These are phyloP conservation scores for Morone chrysops DNA, from an alignment of 2,113 vertebrate genomes.

Conservation along the genomic window DNA sequence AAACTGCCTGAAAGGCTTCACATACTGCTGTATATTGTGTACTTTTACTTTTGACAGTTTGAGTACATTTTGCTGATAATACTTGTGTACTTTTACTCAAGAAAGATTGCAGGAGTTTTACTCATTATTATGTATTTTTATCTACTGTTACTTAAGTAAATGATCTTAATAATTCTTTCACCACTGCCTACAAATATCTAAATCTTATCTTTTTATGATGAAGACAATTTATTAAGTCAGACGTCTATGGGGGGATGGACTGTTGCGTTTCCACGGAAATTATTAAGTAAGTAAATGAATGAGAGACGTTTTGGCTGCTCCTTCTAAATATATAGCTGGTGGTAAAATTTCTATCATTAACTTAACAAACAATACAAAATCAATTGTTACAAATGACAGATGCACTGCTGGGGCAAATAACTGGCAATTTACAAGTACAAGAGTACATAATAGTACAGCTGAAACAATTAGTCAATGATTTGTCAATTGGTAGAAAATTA, in stretches of 20 bases:
- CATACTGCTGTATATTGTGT: neutral
- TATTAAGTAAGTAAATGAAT: neutral
- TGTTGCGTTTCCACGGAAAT: neutral
- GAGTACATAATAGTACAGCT: neutral
- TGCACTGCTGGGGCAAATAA: neutral
- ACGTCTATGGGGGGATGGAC: neutral
- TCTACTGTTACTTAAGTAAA: neutral
- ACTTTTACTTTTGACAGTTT: neutral
- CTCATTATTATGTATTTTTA: neutral
- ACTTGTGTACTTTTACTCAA: neutral
- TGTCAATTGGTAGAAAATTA: neutral
- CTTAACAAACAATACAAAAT: neutral
- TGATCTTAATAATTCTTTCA: neutral
- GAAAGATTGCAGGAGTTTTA: neutral
- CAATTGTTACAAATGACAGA: neutral
- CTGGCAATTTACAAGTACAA: neutral
- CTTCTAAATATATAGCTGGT: neutral
- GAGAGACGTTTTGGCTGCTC: too few relatives aligned
- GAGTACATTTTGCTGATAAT: neutral
- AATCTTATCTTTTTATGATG: neutral
- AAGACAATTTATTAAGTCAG: too few relatives aligned
- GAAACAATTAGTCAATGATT: neutral
- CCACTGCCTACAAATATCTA: neutral
- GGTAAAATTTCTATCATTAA: neutral
- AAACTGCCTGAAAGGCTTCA: neutral